These are phyloP conservation scores for Rachycentron canadum DNA, from an alignment of 2,797 vertebrate genomes.

Conservation along the genomic window DNA sequence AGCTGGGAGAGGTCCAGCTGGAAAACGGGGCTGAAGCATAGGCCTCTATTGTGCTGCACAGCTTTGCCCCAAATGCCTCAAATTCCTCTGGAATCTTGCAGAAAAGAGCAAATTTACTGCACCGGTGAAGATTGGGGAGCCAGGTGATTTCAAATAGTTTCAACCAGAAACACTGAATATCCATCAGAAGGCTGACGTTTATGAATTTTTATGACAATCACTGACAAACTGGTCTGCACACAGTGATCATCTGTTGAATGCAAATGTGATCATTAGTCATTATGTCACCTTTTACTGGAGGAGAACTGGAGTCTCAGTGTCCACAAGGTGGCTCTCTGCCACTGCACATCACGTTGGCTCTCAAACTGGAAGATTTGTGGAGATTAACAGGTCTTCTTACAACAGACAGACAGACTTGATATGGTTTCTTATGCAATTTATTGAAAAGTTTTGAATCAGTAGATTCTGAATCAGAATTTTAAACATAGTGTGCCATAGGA, in stretches of 20 bases:
- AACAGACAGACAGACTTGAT: not conserved
- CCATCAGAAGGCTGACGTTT: not conserved
- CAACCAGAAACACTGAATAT: not conserved
- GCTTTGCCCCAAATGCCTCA: slow-evolving; percentile 62
- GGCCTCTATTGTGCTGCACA: slow-evolving; percentile 55
- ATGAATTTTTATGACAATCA: not conserved
- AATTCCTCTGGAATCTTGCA: slow-evolving; percentile 63
- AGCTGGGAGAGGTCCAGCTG: slow-evolving; percentile 53
- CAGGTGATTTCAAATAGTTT: not conserved
- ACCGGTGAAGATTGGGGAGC: not conserved
- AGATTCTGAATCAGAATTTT: slow-evolving; percentile 3
- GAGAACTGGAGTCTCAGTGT: slow-evolving; percentile 13
- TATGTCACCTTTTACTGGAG: not conserved
- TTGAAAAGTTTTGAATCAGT: not conserved
- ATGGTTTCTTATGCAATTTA: not conserved
- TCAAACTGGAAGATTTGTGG: not conserved
- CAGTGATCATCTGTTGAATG: not conserved
- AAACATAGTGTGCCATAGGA: not conserved
- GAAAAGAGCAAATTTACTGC: slow-evolving; percentile 16
- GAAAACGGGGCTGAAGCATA: slow-evolving; percentile 37
- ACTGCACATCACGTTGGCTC: slow-evolving; percentile 12
- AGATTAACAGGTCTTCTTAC: not conserved
- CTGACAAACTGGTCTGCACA: not conserved
- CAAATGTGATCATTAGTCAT: not conserved
- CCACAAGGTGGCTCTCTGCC: slow-evolving; percentile 81